Percentiles rank a stretch among this genome's conserved stretches.
Evolutionary conservation across 1,140 invertebrate species (phyloP).

Genomic region (Ctenoplectra terminalis): DNA sequence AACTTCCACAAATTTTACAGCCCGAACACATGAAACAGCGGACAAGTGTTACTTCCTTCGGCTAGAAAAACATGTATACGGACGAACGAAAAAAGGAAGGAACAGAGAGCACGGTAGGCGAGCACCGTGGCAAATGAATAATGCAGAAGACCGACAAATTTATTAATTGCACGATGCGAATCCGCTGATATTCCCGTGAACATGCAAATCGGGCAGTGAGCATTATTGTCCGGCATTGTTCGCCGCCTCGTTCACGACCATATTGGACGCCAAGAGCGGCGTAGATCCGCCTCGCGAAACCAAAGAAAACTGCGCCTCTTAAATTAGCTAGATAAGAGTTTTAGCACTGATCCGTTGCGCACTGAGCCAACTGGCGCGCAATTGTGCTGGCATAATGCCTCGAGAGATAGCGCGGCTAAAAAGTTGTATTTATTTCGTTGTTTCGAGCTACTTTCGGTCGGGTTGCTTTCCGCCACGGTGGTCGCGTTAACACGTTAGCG

Average conservation of each 20-base stretch:
- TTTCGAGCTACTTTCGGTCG: slow-evolving; percentile 3
- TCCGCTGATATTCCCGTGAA: slow-evolving; percentile 60
- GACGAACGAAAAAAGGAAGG: not conserved
- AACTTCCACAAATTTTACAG: not conserved
- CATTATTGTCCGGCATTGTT: slow-evolving; percentile 65
- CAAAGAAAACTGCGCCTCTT: slow-evolving; percentile 47
- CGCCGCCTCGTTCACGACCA: slow-evolving; percentile 39
- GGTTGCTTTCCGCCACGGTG: not conserved
- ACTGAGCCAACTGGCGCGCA: not conserved
- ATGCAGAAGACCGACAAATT: slow-evolving; percentile 68
- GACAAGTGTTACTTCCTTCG: too few relatives aligned
- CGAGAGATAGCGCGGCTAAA: slow-evolving; percentile 28
- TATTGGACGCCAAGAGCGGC: slow-evolving; percentile 46
- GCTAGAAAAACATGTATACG: not conserved
- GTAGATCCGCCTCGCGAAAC: slow-evolving; percentile 50
- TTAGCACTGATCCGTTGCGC: slow-evolving; percentile 35
- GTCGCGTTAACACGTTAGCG: too few relatives aligned
- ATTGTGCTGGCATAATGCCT: slow-evolving; percentile 19
- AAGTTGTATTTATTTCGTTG: slow-evolving; percentile 27
- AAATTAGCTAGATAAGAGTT: slow-evolving; percentile 65
- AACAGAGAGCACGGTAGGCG: slow-evolving; percentile 16
- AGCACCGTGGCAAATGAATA: slow-evolving; percentile 62
- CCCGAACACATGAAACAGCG: not conserved
- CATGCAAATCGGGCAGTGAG: slow-evolving; percentile 60
- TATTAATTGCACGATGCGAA: slow-evolving; percentile 69